Evolutionary conservation across 2,797 vertebrate species (phyloP).

Genomic region (Nyctibius grandis): DNA sequence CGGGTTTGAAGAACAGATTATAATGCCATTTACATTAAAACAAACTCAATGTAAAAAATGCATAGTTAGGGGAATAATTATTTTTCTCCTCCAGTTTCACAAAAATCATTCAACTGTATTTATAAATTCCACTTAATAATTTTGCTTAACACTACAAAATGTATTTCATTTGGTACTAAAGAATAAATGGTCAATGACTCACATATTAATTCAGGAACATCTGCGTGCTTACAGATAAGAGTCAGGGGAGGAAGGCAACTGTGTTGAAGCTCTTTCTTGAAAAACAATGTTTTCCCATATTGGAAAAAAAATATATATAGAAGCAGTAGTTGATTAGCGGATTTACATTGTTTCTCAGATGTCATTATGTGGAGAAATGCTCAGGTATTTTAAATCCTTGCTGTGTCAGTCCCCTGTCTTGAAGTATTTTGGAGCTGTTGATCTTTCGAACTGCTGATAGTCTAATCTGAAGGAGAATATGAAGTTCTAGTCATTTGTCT

Average conservation of each 20-base stretch:
- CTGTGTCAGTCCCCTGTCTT: background rate
- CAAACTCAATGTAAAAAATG: background rate
- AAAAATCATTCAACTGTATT: constrained; percentile 14
- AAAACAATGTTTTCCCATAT: background rate
- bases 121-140: constrained; percentile 2
- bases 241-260: background rate
- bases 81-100: background rate
- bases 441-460: constrained; percentile 19
- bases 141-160: constrained; percentile 33
- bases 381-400: background rate
- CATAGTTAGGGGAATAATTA: background rate
- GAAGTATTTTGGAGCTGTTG: background rate
- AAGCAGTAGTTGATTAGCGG: constrained; percentile 1
- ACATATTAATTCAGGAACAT: constrained; percentile 64
- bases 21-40: background rate
- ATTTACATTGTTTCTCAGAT: constrained; percentile 46
- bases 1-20: background rate
- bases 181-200: constrained; percentile 43
- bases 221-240: constrained; percentile 70
- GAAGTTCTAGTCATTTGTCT: background rate
- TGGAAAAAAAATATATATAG: background rate
- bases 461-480: background rate
- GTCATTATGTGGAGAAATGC: constrained; percentile 9
- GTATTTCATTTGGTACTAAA: constrained; percentile 42
- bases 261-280: background rate